A percentile compares a stretch with the other conserved stretches of the same genome.
Evolutionary conservation across 2,113 vertebrate species (phyloP).

Genomic region (Sialia sialis): DNA sequence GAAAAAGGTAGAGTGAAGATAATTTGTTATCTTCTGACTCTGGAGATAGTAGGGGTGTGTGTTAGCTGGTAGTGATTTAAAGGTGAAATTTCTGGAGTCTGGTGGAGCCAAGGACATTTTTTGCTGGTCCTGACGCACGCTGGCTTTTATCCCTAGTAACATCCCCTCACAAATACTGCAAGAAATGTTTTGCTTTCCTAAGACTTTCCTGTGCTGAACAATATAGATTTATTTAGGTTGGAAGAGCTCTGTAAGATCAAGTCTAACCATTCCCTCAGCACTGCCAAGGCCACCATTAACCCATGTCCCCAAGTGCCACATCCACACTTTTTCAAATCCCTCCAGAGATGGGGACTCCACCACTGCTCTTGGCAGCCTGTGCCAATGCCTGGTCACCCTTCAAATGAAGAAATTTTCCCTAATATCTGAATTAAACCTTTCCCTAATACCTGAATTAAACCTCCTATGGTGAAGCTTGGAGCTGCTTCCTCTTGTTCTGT

Average conservation of each 20-base stretch:
- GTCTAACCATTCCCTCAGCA: accelerated
- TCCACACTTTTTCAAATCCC: accelerated
- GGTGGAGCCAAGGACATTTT: background rate
- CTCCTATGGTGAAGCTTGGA: background rate
- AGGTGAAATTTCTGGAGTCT: background rate
- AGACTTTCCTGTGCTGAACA: background rate
- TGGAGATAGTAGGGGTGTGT: background rate
- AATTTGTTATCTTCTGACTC: background rate
- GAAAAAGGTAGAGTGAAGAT: background rate
- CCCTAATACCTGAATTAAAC: background rate
- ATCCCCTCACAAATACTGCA: background rate
- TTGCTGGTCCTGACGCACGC: accelerated
- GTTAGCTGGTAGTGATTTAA: background rate
- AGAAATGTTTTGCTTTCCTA: background rate
- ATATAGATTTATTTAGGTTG: background rate
- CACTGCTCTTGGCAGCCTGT: background rate
- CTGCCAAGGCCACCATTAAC: background rate
- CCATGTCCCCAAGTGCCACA: background rate
- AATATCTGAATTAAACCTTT: background rate
- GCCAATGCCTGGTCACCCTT: background rate
- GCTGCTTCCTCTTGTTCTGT: accelerated
- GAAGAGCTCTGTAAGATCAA: background rate
- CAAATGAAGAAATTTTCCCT: background rate
- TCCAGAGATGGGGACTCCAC: background rate
- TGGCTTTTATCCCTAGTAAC: background rate